Percentiles rank a stretch among this genome's conserved stretches.
phyloP scores from a whole-genome alignment of 2,113 vertebrate genomes.

The Urocitellus parryii region DNA sequence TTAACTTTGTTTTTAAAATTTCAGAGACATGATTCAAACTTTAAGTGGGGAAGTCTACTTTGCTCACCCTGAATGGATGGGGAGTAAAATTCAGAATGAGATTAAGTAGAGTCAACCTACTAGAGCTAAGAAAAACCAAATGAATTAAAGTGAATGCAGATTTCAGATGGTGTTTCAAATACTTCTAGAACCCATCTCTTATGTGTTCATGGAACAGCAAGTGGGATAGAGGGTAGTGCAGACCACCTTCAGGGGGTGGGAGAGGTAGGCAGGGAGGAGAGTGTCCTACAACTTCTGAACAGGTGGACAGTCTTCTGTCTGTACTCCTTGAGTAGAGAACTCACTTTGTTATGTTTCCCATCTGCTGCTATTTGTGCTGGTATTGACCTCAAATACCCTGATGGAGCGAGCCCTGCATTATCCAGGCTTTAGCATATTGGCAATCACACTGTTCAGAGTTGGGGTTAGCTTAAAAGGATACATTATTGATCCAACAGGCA shows the following conservation, averaged over 20 bases:
- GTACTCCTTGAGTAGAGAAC: background rate
- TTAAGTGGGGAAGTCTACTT: background rate
- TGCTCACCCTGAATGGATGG: background rate
- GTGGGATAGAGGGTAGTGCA: background rate
- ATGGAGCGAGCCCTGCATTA: background rate
- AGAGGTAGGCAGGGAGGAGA: background rate
- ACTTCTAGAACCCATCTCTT: background rate
- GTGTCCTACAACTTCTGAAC: background rate
- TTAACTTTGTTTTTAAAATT: constrained; percentile 15
- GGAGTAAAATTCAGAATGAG: background rate
- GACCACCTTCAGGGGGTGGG: too few relatives aligned
- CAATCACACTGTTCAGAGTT: constrained; percentile 9
- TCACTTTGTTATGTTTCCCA: background rate
- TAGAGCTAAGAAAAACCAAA: background rate
- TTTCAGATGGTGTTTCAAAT: background rate
- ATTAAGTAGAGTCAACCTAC: background rate
- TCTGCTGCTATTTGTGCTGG: background rate
- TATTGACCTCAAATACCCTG: background rate
- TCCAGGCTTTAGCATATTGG: constrained; percentile 3
- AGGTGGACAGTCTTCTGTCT: background rate
- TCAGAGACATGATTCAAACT: background rate
- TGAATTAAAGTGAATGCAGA: background rate
- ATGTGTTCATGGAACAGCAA: background rate
- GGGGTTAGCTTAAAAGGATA: constrained; percentile 33
- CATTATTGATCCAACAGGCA: constrained; percentile 3